Conservation (phyloP, 2,888 invertebrate genomes). For the Sphaeridia pumilis region DNA sequence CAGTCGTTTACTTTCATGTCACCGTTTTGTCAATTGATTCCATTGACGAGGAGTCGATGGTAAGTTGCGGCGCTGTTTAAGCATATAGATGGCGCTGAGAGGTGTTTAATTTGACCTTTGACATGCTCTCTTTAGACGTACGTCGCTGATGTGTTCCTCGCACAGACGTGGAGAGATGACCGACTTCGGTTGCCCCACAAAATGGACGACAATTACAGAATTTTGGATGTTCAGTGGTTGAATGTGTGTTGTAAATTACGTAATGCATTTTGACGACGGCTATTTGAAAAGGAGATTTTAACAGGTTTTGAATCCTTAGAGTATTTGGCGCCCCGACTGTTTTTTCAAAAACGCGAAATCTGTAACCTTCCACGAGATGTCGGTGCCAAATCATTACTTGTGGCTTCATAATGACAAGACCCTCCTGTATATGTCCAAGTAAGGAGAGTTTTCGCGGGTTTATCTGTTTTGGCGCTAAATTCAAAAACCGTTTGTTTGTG, state of each 20-base stretch:
- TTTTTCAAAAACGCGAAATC: constrained; percentile 90
- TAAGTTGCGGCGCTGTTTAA: constrained; percentile 37
- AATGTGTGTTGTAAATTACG: constrained; percentile 28
- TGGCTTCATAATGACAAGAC: constrained; percentile 88
- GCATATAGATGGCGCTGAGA: not conserved
- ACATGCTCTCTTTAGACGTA: constrained; percentile 56
- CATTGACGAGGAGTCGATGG: constrained; percentile 94
- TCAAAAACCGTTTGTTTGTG: constrained; percentile 6
- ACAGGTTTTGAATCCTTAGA: constrained; percentile 44
- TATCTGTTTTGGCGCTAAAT: not conserved
- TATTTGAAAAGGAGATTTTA: no score
- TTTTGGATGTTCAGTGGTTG: constrained; percentile 78
- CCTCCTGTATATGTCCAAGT: constrained; percentile 85
- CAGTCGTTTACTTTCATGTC: constrained; percentile 80
- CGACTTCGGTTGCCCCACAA: constrained; percentile 78
- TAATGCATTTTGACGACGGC: not conserved
- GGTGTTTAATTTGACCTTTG: not conserved
- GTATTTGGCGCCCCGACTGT: constrained; percentile 85
- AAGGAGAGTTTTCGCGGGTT: constrained; percentile 39
- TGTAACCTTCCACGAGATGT: constrained; percentile 86
- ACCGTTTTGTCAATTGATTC: constrained; percentile 82
- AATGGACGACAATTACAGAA: constrained; percentile 83
- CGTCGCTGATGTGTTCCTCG: constrained; percentile 82
- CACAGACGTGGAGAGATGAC: constrained; percentile 86
- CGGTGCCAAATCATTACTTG: constrained; percentile 82